Conservation (phyloP, 1,140 invertebrate genomes). For the Microplitis mediator region DNA sequence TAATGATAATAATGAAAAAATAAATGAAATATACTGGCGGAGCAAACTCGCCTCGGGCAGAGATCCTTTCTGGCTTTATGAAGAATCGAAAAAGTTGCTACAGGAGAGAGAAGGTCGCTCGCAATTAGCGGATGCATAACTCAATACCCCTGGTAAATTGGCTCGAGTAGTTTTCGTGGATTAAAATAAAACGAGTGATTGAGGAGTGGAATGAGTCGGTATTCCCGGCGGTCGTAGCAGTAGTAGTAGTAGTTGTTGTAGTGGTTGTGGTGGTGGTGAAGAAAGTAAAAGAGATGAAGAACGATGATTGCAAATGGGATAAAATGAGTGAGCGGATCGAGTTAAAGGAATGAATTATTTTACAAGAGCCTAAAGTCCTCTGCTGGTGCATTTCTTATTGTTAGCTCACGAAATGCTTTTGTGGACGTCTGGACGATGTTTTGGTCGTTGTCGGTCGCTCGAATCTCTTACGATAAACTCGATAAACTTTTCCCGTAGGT, state of each 20-base stretch:
- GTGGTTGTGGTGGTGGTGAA: neutral
- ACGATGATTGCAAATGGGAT: too few species aligned
- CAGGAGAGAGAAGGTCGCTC: neutral
- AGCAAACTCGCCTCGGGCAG: neutral
- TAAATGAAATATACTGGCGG: too few species aligned
- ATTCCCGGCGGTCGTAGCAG: too few species aligned
- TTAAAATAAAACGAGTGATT: neutral
- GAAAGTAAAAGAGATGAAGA: neutral
- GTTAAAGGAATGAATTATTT: constrained; percentile 2
- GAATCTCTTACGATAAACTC: constrained; percentile 27
- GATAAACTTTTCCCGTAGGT: constrained; percentile 22
- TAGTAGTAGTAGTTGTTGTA: neutral
- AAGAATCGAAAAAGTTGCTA: constrained; percentile 22
- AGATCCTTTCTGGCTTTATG: constrained; percentile 8
- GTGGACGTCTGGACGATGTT: neutral
- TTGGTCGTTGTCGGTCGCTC: constrained; percentile 26
- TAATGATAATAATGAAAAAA: too few species aligned
- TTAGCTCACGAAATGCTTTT: constrained; percentile 13
- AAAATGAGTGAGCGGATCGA: too few species aligned
- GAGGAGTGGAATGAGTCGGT: neutral
- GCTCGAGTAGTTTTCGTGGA: constrained; percentile 9
- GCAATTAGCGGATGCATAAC: constrained; percentile 38
- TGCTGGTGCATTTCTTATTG: constrained; percentile 5
- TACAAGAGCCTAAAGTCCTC: neutral
- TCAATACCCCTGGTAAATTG: constrained; percentile 34